Evolutionary conservation across 2,888 invertebrate genomes (phyloP).

Genomic region (Anagyrus pseudococci): DNA sequence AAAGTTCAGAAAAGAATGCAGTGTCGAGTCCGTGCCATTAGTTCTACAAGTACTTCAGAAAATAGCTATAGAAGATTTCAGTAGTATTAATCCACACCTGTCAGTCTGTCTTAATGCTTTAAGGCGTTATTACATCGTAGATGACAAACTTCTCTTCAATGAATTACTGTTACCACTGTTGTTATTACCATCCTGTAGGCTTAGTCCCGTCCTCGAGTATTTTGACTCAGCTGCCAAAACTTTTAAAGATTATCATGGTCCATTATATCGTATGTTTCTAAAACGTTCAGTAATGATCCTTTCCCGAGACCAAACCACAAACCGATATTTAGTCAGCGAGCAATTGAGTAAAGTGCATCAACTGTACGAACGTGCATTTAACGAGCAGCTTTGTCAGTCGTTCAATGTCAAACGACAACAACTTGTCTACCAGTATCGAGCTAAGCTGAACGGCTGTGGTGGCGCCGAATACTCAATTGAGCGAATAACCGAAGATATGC

Average conservation of each 20-base stretch:
- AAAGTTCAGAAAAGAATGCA: background rate
- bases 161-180: background rate
- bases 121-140: background rate
- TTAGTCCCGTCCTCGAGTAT: background rate
- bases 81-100: background rate
- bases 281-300: background rate
- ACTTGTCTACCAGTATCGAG: background rate
- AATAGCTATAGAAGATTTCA: background rate
- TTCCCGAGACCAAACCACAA: background rate
- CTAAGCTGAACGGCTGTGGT: background rate
- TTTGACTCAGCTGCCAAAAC: background rate
- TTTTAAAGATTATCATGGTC: background rate
- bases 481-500: background rate
- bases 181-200: background rate
- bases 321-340: background rate
- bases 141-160: background rate
- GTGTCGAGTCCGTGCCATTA: background rate
- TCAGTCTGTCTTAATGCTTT: slow-evolving; percentile 17
- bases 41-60: background rate
- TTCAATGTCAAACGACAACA: background rate
- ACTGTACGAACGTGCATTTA: background rate
- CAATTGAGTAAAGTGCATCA: background rate
- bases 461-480: background rate
- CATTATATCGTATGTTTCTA: background rate
- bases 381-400: background rate